These are phyloP conservation scores for Nomada flava DNA, from an alignment of 2,888 invertebrate genomes.

Conservation along the genomic window DNA sequence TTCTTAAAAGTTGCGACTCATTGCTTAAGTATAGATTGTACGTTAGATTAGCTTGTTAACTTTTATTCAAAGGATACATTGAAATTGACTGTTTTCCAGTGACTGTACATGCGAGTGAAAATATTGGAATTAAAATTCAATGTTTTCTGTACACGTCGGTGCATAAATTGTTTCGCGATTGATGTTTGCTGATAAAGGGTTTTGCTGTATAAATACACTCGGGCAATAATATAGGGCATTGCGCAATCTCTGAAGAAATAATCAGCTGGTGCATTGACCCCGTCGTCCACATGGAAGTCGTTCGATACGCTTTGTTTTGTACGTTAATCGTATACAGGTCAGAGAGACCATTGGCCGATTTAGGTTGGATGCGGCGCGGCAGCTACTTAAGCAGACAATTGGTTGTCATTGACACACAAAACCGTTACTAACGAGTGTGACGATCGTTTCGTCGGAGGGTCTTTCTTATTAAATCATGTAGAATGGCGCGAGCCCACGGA, in stretches of 20 bases:
- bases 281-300: slow-evolving; percentile 60
- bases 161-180: not conserved
- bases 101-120: no score
- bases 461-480: slow-evolving; percentile 42
- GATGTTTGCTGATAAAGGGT: not conserved
- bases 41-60: no score
- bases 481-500: not conserved
- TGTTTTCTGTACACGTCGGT: no score
- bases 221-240: slow-evolving; percentile 4
- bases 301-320: slow-evolving; percentile 73
- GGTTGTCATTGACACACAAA: slow-evolving; percentile 78
- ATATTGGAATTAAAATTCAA: no score
- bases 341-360: slow-evolving; percentile 74
- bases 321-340: slow-evolving; percentile 76
- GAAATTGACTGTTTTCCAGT: no score
- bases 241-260: slow-evolving; percentile 49
- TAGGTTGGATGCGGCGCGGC: slow-evolving; percentile 71
- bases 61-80: no score
- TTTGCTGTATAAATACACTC: not conserved
- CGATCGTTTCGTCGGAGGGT: slow-evolving; percentile 56
- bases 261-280: slow-evolving; percentile 69
- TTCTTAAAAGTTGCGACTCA: no score
- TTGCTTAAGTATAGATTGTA: no score
- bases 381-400: slow-evolving; percentile 77
- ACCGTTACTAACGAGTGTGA: slow-evolving; percentile 68